Evolutionary conservation across 2,888 invertebrate species (phyloP).

Genomic region (Sicus ferrugineus): DNA sequence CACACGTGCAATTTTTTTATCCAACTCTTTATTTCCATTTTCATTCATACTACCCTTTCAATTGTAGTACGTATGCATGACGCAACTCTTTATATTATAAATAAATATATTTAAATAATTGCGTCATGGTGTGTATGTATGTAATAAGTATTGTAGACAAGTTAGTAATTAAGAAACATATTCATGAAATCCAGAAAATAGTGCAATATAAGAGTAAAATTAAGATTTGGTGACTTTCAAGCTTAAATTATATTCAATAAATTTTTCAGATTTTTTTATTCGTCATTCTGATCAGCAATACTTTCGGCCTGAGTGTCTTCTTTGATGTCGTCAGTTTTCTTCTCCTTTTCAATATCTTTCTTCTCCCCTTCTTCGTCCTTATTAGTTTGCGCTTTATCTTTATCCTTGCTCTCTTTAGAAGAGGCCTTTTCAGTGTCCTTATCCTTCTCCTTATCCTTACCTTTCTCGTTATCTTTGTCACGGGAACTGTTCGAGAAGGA

Average conservation of each 20-base stretch:
- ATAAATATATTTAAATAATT: no score
- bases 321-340: slow-evolving; percentile 24
- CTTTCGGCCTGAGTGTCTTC: slow-evolving; percentile 22
- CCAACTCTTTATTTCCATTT: not conserved
- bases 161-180: not conserved
- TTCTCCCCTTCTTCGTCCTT: slow-evolving; percentile 33
- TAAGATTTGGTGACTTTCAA: slow-evolving; percentile 23
- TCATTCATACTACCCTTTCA: slow-evolving; percentile 8
- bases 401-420: slow-evolving; percentile 40
- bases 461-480: slow-evolving; percentile 45
- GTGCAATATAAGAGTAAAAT: no score
- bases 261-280: slow-evolving; percentile 18
- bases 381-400: slow-evolving; percentile 39
- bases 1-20: no score
- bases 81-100: no score
- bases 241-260: not conserved
- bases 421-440: slow-evolving; percentile 36
- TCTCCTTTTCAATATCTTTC: slow-evolving; percentile 32
- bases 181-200: no score
- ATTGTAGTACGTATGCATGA: not conserved
- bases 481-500: slow-evolving; percentile 40
- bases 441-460: slow-evolving; percentile 40
- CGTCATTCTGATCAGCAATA: slow-evolving; percentile 16
- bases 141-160: not conserved
- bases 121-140: not conserved